Evolutionary conservation across 2,113 vertebrate species (phyloP).

Genomic region (Amblyopsis rosae): DNA sequence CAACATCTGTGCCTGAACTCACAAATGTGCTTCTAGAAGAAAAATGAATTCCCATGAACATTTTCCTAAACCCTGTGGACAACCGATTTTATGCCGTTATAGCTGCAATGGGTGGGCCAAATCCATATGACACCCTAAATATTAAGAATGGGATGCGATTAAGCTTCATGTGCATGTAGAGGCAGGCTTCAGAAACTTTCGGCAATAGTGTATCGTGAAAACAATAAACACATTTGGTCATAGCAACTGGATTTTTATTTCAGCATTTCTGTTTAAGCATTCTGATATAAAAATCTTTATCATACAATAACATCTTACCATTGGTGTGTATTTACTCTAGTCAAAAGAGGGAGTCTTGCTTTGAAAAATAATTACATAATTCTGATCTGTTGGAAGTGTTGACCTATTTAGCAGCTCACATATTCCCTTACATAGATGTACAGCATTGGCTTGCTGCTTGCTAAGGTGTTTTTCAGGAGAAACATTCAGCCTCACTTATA

Average conservation of each 20-base stretch:
- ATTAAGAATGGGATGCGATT: too few relatives aligned
- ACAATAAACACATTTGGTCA: conserved; percentile 33
- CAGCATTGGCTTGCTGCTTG: conserved; percentile 8
- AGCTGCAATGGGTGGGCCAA: too few relatives aligned
- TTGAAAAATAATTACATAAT: conserved; percentile 63
- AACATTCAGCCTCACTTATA: conserved; percentile 44
- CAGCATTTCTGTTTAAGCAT: conserved; percentile 51
- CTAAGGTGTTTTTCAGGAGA: conserved; percentile 11
- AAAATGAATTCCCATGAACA: too few relatives aligned
- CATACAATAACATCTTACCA: conserved; percentile 68
- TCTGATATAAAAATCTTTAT: conserved; percentile 71
- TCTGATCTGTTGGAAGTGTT: conserved; percentile 64
- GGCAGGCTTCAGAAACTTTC: too few relatives aligned
- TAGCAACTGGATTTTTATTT: conserved; percentile 68
- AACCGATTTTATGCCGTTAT: too few relatives aligned
- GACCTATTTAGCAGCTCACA: conserved; percentile 49
- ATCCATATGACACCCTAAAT: too few relatives aligned
- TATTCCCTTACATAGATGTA: conserved; percentile 39
- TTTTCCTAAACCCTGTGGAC: too few relatives aligned
- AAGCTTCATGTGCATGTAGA: too few relatives aligned
- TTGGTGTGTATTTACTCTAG: conserved; percentile 38
- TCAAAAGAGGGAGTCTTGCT: conserved; percentile 52
- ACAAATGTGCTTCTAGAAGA: too few relatives aligned
- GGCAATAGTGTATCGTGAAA: neutral
- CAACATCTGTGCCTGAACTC: too few relatives aligned